Base-by-base conservation (phyloP, 2,113 vertebrate genomes). In the Litocranius walleri region DNA sequence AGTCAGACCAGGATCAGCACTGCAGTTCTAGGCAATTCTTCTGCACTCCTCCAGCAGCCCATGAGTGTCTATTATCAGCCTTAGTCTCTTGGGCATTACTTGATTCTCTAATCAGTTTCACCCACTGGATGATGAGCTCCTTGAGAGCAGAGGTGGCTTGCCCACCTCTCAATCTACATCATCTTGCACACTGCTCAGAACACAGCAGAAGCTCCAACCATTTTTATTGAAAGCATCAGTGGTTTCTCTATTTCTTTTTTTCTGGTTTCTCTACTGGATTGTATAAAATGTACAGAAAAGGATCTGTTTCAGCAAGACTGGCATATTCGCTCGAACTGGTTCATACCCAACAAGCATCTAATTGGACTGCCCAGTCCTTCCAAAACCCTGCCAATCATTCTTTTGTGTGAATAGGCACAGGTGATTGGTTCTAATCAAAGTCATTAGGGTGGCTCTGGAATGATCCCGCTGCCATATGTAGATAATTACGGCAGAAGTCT, bases 381-480 rank as follows among this genome's bases (percentile, higher is more conserved):
- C 97, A 96, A 97, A 98, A 91, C n/a, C 45, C 91, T 98, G 97
- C 85, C 97, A 98, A 89, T 97, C 97, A 98, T 57, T 45, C 82
- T 89, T 52, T 88, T 97, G 82, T 93, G 88, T 94, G 95, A 97
- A 97, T 92, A 98, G 97, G 83, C 92, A 95, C 91, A 95, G 96
- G 94, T 98, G 96, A 97, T 94, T 96, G 97, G 95, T 98, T 94
- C 94, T 97, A 98, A 98, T 98, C 97, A 96, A 97, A 97, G 89
- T 95, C 96, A 98, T 98, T 98, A 98, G 97, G 94, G 78, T 97
- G 85, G 96, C 96, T 96, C 97, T 98, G 91, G 94, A 97, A 95
- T 78, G 16, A 91, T 98, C 88, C 36, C 83, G 61, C 85, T 97
- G 95, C 95, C 97, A 95, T 97, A 94, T 98, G 96, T 95, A 97